Percentiles rank a stretch among this genome's conserved stretches.
Conservation (phyloP, 1,140 invertebrate species). For the Lepidurus arcticus region DNA sequence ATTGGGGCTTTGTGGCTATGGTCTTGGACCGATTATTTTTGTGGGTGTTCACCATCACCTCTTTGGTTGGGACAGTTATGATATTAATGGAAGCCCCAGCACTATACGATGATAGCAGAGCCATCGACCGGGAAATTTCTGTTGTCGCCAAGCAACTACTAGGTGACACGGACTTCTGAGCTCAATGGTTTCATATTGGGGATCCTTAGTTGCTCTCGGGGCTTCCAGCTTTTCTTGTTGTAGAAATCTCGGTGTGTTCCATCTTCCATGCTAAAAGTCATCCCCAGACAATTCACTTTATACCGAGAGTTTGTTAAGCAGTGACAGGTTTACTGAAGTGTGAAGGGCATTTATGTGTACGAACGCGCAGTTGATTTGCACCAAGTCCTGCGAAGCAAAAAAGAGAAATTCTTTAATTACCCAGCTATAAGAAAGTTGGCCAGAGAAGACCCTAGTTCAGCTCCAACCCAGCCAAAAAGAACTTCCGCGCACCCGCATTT, state of each 20-base stretch:
- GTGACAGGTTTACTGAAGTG: background rate
- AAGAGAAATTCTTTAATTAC: too few species aligned
- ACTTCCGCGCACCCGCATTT: background rate
- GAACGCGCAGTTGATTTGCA: background rate
- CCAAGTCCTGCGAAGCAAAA: too few species aligned
- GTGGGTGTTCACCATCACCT: constrained; percentile 89
- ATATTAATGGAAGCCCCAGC: constrained; percentile 86
- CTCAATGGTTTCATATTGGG: background rate
- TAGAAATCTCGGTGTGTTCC: background rate
- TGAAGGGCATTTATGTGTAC: background rate
- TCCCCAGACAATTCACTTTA: background rate
- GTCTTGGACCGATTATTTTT: constrained; percentile 94
- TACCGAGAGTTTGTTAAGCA: background rate
- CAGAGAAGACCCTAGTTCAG: background rate
- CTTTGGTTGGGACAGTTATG: constrained; percentile 73
- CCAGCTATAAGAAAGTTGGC: background rate
- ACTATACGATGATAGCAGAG: constrained; percentile 79
- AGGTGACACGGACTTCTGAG: constrained; percentile 29
- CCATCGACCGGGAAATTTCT: constrained; percentile 61
- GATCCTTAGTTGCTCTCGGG: background rate
- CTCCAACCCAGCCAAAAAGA: background rate
- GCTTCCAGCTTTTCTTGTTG: background rate
- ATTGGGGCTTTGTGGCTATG: constrained; percentile 99
- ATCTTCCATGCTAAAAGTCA: background rate
- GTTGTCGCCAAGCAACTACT: constrained; percentile 32